phyloP scores from a whole-genome alignment of 2,888 invertebrate species.

The Eudemis profundana region DNA sequence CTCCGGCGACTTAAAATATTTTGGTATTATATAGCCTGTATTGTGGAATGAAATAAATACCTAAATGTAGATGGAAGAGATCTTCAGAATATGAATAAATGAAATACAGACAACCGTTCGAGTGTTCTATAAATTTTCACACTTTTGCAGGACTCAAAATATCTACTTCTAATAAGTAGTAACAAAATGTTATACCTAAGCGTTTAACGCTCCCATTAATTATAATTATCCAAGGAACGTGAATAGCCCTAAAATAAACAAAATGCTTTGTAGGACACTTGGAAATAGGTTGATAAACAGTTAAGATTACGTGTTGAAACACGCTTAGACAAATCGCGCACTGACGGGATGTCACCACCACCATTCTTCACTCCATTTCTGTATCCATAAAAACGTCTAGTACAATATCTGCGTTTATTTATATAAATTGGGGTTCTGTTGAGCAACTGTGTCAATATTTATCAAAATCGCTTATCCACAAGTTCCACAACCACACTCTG shows the following conservation, averaged over 20 bases:
- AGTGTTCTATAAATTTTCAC: too few relatives aligned
- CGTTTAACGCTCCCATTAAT: not conserved
- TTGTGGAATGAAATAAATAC: too few relatives aligned
- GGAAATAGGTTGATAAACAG: slow-evolving; percentile 42
- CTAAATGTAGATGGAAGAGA: too few relatives aligned
- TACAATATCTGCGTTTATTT: slow-evolving; percentile 1
- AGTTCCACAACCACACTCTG: too few relatives aligned
- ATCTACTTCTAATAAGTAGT: too few relatives aligned
- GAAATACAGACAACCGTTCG: too few relatives aligned
- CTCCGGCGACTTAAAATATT: too few relatives aligned
- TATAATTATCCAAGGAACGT: slow-evolving; percentile 22
- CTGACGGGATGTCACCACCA: slow-evolving; percentile 51
- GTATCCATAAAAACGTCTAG: slow-evolving; percentile 37
- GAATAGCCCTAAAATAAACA: slow-evolving; percentile 36
- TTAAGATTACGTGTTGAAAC: slow-evolving; percentile 40
- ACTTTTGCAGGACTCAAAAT: too few relatives aligned
- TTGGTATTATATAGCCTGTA: too few relatives aligned
- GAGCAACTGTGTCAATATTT: too few relatives aligned
- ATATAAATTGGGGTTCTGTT: slow-evolving; percentile 12
- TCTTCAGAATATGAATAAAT: too few relatives aligned
- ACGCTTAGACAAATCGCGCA: slow-evolving; percentile 30
- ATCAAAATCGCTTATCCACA: too few relatives aligned
- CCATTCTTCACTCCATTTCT: slow-evolving; percentile 50
- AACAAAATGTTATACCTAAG: not conserved
- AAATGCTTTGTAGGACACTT: slow-evolving; percentile 21